Percentiles rank a stretch among this genome's conserved stretches.
These are phyloP conservation scores for Aspiorhynchus laticeps DNA, from an alignment of 2,113 vertebrate species.

Conservation along the genomic window DNA sequence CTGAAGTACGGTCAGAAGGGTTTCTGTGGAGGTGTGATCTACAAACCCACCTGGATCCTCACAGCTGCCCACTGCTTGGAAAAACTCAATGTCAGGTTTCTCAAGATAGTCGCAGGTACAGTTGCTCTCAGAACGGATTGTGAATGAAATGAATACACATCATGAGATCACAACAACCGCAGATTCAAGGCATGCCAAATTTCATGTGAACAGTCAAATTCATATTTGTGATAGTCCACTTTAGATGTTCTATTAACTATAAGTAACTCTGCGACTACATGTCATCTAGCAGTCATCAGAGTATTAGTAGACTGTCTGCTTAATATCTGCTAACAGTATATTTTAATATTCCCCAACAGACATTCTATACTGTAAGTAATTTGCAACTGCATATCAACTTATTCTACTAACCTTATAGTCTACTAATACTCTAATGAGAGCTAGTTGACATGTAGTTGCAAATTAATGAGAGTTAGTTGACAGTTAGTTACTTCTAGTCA, in stretches of 20 bases:
- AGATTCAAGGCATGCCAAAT: not conserved
- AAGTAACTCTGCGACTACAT: not conserved
- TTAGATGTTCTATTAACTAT: not conserved
- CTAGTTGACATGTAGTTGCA: too few relatives aligned
- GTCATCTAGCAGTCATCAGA: too few relatives aligned
- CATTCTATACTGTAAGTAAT: too few relatives aligned
- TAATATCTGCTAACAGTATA: too few relatives aligned
- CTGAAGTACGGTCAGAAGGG: conserved; percentile 67
- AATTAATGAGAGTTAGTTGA: not conserved
- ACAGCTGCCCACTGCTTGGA: conserved; percentile 92
- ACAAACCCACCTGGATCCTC: conserved; percentile 83
- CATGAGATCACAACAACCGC: not conserved
- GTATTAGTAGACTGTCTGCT: too few relatives aligned
- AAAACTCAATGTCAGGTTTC: not conserved
- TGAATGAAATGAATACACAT: not conserved
- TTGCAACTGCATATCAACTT: too few relatives aligned
- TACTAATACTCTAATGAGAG: not conserved
- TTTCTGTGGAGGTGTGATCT: conserved; percentile 85
- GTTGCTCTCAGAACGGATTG: not conserved
- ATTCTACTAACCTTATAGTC: not conserved
- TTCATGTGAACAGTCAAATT: not conserved
- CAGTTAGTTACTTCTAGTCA: not conserved
- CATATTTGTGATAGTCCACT: too few relatives aligned
- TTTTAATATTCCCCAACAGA: too few relatives aligned
- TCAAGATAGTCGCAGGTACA: conserved; percentile 83